Evolutionary conservation across 2,888 invertebrate species (phyloP).

Genomic region (Noctua pronuba): DNA sequence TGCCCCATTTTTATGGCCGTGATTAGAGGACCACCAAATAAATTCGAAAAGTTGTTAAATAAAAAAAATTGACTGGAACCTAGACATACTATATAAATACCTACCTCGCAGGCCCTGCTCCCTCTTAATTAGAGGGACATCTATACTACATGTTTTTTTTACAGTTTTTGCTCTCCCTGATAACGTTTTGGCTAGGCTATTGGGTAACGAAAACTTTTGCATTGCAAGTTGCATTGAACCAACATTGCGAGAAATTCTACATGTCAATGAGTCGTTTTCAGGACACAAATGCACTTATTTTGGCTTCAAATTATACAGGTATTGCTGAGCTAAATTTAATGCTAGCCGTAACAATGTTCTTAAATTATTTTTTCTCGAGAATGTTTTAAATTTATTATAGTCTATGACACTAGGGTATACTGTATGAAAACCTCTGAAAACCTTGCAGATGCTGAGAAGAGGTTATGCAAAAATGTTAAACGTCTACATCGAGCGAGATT

Average conservation of each 20-base stretch:
- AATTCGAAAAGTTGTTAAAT: too few species aligned
- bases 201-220: neutral
- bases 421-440: neutral
- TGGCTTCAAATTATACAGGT: neutral
- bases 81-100: too few species aligned
- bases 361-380: neutral
- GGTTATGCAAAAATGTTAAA: slow-evolving; percentile 1
- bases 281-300: neutral
- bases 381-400: too few species aligned
- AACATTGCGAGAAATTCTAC: slow-evolving; percentile 1
- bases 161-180: neutral
- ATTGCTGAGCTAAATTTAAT: neutral
- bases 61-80: too few species aligned
- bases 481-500: slow-evolving; percentile 1
- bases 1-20: too few species aligned
- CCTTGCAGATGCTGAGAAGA: neutral
- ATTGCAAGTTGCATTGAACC: neutral
- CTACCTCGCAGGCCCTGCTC: too few species aligned
- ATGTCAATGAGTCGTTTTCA: neutral
- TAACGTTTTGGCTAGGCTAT: neutral
- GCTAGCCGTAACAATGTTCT: neutral
- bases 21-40: too few species aligned
- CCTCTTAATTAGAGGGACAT: too few species aligned
- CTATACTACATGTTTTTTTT: neutral
- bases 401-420: too few species aligned